Evolutionary conservation across 2,888 invertebrate species (phyloP), one percentile per base, ranked within the genome.

Genomic region (Cynaeus angustus): DNA sequence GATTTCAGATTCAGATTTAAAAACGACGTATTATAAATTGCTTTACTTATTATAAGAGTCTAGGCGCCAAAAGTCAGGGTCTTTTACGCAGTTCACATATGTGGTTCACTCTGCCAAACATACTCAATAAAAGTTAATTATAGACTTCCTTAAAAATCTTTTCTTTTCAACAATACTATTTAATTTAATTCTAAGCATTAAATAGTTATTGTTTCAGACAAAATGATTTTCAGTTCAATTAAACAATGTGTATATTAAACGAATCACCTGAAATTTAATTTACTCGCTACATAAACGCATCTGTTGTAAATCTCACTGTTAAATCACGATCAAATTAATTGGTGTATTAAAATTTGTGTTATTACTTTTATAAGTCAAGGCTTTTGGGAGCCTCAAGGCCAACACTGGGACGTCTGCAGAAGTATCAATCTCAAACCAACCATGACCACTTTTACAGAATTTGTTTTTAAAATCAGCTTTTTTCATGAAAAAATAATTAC

Each of bases 321-420:
- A 21, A 21, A 50, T 61, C 61, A 61, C 61, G 61, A 48, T 14
- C 21, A 61, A 61, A 61, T 61, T 59, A 61, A 61, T 61, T 61
- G 61, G 33, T 48, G 30, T 21, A 61, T 61, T 61, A 61, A 38
- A 14, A 48, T 28, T 48, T 61, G 48, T 48, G 10, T 37, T 61
- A 4, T 21, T 21, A 21, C 12, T 33, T 48, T 43, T 58, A 58
- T 58, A 61, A 48, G 61, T 61, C 61, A 61, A 61, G 61, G 61
- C 9, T 48, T 7, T 8, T 10, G n/a, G 5, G 33, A 33, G 33
- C 26, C 6, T 13, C 48, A 21, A 48, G n/a, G 3, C 7, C 6
- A 16, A 26, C 14, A 48, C 14, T 48, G 33, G 33, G 9, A 30
- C 6, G 41, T 41, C 12, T 6, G 41, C 10, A 8, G 41, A 12